Evolutionary conservation across 2,888 invertebrate genomes (phyloP).

Genomic region (Parascotia fuliginaria): DNA sequence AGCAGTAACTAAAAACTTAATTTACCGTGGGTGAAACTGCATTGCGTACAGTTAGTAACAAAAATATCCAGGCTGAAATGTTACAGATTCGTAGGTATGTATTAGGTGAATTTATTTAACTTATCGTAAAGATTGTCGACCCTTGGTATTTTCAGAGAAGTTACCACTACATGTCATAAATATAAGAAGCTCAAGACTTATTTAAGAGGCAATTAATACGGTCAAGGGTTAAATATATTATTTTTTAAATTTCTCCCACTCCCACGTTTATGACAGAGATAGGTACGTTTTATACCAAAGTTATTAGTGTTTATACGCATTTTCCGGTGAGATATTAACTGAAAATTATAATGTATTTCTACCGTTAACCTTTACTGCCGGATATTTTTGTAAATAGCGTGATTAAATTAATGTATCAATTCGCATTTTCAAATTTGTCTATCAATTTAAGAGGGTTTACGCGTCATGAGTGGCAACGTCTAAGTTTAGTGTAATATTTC

Average conservation of each 20-base stretch:
- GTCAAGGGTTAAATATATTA: background rate
- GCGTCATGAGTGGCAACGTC: too few species aligned
- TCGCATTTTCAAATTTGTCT: background rate
- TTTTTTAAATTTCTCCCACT: background rate
- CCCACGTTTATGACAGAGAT: background rate
- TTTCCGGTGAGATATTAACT: slow-evolving; percentile 1
- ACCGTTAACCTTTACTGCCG: background rate
- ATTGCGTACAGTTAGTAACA: too few species aligned
- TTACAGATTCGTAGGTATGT: too few species aligned
- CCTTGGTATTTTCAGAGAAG: too few species aligned
- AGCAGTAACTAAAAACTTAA: too few species aligned
- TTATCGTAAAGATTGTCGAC: too few species aligned
- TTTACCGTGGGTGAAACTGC: too few species aligned
- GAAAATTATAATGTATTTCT: background rate
- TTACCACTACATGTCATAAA: background rate
- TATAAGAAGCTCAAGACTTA: background rate
- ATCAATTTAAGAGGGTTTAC: background rate
- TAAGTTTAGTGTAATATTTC: too few species aligned
- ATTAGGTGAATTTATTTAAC: too few species aligned
- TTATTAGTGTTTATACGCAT: slow-evolving; percentile 1
- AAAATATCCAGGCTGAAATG: too few species aligned
- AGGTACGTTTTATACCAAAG: background rate
- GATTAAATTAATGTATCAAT: background rate
- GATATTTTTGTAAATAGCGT: background rate
- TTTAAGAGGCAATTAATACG: background rate